phyloP scores from a whole-genome alignment of 2,888 invertebrate species.

The Penaeus monodon region DNA sequence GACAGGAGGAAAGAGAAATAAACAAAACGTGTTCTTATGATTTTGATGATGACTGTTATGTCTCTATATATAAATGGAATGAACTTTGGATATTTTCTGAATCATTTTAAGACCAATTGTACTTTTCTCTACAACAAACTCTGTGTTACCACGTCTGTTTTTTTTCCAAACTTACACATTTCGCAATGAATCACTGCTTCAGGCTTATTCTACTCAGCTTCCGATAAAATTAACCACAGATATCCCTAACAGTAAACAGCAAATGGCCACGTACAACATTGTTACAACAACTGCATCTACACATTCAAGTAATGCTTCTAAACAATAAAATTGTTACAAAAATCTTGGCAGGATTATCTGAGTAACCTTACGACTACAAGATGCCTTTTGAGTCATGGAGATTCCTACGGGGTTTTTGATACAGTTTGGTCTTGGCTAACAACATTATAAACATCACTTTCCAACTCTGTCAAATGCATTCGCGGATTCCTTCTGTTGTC shows the following conservation, averaged over 20 bases:
- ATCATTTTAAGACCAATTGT: too few species aligned
- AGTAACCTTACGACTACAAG: not conserved
- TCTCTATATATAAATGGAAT: too few species aligned
- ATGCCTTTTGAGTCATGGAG: not conserved
- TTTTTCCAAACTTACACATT: not conserved
- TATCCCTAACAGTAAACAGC: conserved; percentile 27
- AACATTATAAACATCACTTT: too few species aligned
- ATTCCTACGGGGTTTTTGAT: not conserved
- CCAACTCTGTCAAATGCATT: too few species aligned
- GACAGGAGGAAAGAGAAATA: too few species aligned
- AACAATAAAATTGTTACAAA: conserved; percentile 27
- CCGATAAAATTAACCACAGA: conserved; percentile 2
- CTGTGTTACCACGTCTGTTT: too few species aligned
- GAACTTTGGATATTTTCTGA: too few species aligned
- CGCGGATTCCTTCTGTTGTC: too few species aligned
- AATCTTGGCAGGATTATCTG: conserved; percentile 40
- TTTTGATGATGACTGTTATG: too few species aligned
- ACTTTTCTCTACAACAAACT: too few species aligned
- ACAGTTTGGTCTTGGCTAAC: too few species aligned
- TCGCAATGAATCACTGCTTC: not conserved
- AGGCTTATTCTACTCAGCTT: not conserved
- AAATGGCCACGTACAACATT: conserved; percentile 16
- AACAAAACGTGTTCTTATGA: too few species aligned
- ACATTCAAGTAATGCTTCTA: conserved; percentile 15
- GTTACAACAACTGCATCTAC: conserved; percentile 30